phyloP scores from a whole-genome alignment of 2,888 invertebrate genomes.

The Parnassius mnemosyne region DNA sequence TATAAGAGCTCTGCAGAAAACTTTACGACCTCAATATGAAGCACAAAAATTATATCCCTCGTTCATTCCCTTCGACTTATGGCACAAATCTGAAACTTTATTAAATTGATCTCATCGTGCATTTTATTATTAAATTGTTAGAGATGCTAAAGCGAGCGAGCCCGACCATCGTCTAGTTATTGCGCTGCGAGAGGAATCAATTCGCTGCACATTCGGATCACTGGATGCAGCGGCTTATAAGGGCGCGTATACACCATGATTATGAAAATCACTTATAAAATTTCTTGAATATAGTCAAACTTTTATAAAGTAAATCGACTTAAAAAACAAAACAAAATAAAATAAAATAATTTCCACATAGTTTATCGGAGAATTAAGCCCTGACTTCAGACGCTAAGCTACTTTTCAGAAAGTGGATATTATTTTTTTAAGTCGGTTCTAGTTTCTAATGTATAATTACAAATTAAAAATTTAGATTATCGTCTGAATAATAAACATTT shows the following conservation, averaged over 20 bases:
- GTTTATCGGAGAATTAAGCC: no score
- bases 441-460: no score
- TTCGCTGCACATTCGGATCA: slow-evolving; percentile 3
- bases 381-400: no score
- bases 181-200: slow-evolving; percentile 2
- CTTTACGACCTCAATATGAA: slow-evolving; percentile 14
- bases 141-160: background rate
- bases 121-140: slow-evolving; percentile 3
- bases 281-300: no score
- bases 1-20: background rate
- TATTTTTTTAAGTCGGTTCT: no score
- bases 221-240: slow-evolving; percentile 1
- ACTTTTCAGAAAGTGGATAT: no score
- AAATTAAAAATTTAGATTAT: no score
- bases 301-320: no score
- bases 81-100: slow-evolving; percentile 9
- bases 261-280: background rate
- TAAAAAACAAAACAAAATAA: no score
- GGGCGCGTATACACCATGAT: background rate
- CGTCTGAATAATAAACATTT: no score
- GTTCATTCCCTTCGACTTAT: slow-evolving; percentile 4
- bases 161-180: background rate
- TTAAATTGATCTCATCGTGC: slow-evolving; percentile 6
- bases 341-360: no score
- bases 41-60: slow-evolving; percentile 11